Evolutionary conservation across 2,113 vertebrate genomes (phyloP), one percentile per base, ranked within the genome.

Genomic region (Vimba vimba): DNA sequence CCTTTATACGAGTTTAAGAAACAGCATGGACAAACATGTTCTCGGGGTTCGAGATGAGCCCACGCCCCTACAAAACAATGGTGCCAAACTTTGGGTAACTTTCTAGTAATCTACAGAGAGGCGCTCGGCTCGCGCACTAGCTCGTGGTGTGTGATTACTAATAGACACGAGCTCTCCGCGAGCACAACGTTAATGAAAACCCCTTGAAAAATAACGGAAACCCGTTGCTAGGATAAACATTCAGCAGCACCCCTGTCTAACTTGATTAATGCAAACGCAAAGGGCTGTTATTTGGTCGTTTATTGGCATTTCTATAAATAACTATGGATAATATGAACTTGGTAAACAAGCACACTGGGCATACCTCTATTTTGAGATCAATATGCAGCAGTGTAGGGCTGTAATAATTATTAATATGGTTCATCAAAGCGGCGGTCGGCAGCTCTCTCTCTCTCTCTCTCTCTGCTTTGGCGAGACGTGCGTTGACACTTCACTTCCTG

Each of bases 401-500:
- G 71, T 78, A 83, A 12, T 36, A n/a, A 60, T 62, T 77, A 86
- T 13, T 43, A 21, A 73, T 62, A 10, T 10, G 71, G 82, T 88
- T 71, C 77, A 82, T 87, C 33, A 75, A 76, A 62, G 55, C 17
- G 55, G 71, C 64, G 39, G 68, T 79, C 45, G 25, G 47, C 15
- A 52, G 47, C 74, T 3, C 39, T n/a, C 60, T 25, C 36, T 47
- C n/a, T n/a, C n/a, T n/a, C 78, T 27, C 25, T 76, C 87, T 84
- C 82, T 88, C 62, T 91, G 85, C 92, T 92, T 91, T 89, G 87
- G 68, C 30, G 78, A 91, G 82, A 74, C 77, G 86, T 21, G 66
- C 74, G 43, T 87, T 88, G 91, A 92, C 87, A 91, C 90, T 88
- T 87, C 47, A 79, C 91, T 92, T 91, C 90, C 86, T 89, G 81